Conservation (phyloP, 2,888 invertebrate species). For the Dermolepida albohirtum region DNA sequence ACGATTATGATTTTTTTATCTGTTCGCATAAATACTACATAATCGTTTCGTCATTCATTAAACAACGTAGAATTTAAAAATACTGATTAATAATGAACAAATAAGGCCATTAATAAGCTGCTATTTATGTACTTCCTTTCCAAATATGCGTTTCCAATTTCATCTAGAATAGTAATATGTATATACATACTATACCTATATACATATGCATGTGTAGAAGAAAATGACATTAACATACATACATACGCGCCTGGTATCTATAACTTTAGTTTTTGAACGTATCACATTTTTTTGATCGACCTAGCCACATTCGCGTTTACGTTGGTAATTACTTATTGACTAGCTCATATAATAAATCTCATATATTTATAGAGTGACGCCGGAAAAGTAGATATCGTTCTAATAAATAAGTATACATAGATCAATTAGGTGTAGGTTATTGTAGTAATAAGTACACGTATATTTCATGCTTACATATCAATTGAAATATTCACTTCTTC, state of each 20-base stretch:
- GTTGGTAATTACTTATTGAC: constrained; percentile 24
- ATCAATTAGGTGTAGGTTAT: constrained; percentile 33
- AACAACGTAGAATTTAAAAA: too few species aligned
- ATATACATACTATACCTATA: too few species aligned
- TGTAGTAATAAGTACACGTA: constrained; percentile 16
- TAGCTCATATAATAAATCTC: constrained; percentile 19
- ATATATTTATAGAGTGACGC: constrained; percentile 23
- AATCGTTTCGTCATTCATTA: too few species aligned
- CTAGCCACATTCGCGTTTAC: constrained; percentile 5
- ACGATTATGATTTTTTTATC: too few species aligned
- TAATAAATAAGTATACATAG: constrained; percentile 23
- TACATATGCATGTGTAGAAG: too few species aligned
- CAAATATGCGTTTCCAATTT: too few species aligned
- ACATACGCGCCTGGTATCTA: neutral
- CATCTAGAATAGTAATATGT: too few species aligned
- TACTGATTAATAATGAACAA: too few species aligned
- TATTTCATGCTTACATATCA: constrained; percentile 25
- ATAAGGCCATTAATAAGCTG: too few species aligned
- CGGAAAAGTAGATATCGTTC: constrained; percentile 3
- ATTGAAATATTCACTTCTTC: constrained; percentile 14
- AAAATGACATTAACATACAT: too few species aligned
- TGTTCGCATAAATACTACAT: too few species aligned
- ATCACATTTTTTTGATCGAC: neutral
- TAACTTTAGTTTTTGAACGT: neutral
- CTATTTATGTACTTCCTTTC: too few species aligned